phyloP scores from a whole-genome alignment of 1,140 invertebrate species.

The Nephotettix cincticeps region DNA sequence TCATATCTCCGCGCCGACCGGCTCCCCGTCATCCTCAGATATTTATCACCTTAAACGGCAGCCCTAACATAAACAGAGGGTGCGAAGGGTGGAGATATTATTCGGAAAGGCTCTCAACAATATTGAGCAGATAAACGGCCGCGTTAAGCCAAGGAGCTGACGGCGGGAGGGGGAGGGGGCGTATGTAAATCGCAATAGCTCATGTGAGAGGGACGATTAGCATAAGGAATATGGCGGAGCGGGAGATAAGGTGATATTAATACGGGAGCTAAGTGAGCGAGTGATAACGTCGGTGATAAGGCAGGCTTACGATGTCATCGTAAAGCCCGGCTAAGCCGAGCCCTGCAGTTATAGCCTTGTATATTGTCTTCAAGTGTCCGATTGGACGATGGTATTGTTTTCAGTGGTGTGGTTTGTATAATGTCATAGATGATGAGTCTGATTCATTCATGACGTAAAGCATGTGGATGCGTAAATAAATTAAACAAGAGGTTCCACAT shows the following conservation, averaged over 20 bases:
- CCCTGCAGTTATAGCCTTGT: neutral
- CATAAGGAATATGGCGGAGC: constrained; percentile 1
- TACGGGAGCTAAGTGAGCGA: neutral
- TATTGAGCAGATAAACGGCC: constrained; percentile 1
- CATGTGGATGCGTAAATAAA: no score
- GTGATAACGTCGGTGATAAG: neutral
- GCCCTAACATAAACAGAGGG: constrained; percentile 7
- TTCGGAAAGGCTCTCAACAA: constrained; percentile 8
- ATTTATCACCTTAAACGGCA: constrained; percentile 10
- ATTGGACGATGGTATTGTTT: no score
- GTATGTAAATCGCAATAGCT: constrained; percentile 2
- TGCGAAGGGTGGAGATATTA: neutral
- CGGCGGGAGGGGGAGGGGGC: neutral
- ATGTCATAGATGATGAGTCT: no score
- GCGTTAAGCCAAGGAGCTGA: neutral
- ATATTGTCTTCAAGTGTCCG: no score
- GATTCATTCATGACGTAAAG: no score
- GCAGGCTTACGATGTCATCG: neutral
- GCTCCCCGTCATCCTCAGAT: neutral
- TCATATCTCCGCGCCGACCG: no score
- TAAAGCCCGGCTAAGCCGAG: neutral
- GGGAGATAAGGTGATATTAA: constrained; percentile 7
- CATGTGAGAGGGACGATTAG: neutral
- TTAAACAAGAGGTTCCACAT: no score
- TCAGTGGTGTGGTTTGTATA: no score